Evolutionary conservation across 2,113 vertebrate genomes (phyloP), one percentile per base, ranked within the genome.

Genomic region (Gnathonemus longibarbis): DNA sequence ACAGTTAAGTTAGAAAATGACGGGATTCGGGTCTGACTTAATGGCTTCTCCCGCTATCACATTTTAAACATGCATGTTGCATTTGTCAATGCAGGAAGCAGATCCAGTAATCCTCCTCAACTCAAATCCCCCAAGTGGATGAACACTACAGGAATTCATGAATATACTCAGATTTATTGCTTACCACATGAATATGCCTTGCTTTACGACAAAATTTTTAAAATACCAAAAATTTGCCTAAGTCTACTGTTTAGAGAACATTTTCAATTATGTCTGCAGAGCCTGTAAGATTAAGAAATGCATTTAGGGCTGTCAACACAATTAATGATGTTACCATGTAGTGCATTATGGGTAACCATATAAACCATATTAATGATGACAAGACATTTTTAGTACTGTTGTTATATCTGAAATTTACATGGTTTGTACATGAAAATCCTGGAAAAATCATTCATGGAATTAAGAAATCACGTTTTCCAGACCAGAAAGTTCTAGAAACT

Each of bases 91-190:
- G 83, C 42, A 48, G 42, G 21, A 21, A 84, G 39, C 19, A 46
- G 83, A 84, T 84, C 83, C 83, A 84, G n/a, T 84, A 84, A 84
- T 84, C 83, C 83, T 46, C 42, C 10, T 46, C 39, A 84, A 84
- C 45, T 46, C 42, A 84, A 84, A 84, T 84, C 83, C 45, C 80
- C 42, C 45, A 45, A 19, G 45, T 21, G 3, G 39, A 46, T 48
- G 83, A 48, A 48, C 83, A 48, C 24, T 84, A 11, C 45, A 48
- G 83, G 45, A 39, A 48, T 84, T 48, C 45, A 21, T n/a, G 39
- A 48, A 84, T 21, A 84, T 84, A 24, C 39, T 84, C 83, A 84
- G 83, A 84, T 48, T 24, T 84, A n/a, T 48, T 48, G 15, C 83
- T 80, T 11, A 46, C 35, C 15, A 9, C 45, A 84, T 84, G 39